These are phyloP conservation scores for Platorchestia sp. DNA, from an alignment of 1,140 invertebrate species.

Conservation along the genomic window DNA sequence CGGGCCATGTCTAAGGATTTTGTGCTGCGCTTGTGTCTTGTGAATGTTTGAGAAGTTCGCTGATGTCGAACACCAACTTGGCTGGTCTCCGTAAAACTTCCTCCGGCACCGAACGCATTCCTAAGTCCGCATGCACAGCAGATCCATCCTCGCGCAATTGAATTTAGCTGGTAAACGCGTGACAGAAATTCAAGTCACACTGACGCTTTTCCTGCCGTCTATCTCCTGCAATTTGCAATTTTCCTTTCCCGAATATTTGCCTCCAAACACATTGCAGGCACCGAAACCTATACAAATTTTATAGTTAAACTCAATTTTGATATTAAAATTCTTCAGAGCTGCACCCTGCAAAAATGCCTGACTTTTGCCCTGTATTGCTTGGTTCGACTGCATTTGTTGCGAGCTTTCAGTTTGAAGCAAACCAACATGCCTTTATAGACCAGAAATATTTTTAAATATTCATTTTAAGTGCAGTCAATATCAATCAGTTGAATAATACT, in stretches of 20 bases:
- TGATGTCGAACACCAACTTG: slow-evolving; percentile 6
- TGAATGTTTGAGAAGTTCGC: neutral
- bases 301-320: no score
- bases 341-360: no score
- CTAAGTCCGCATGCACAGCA: neutral
- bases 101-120: neutral
- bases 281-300: neutral
- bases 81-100: neutral
- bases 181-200: neutral
- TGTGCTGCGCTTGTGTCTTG: neutral
- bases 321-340: no score
- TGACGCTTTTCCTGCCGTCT: neutral
- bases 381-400: no score
- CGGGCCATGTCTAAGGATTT: neutral
- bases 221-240: neutral
- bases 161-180: neutral
- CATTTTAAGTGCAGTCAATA: no score
- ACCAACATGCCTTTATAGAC: no score
- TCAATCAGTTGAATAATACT: no score
- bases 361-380: no score
- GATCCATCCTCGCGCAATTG: neutral
- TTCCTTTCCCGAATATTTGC: neutral
- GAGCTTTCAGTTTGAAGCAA: no score
- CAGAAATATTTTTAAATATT: no score
- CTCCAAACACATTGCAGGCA: neutral